phyloP scores from a whole-genome alignment of 2,797 vertebrate genomes.

The Parambassis ranga region DNA sequence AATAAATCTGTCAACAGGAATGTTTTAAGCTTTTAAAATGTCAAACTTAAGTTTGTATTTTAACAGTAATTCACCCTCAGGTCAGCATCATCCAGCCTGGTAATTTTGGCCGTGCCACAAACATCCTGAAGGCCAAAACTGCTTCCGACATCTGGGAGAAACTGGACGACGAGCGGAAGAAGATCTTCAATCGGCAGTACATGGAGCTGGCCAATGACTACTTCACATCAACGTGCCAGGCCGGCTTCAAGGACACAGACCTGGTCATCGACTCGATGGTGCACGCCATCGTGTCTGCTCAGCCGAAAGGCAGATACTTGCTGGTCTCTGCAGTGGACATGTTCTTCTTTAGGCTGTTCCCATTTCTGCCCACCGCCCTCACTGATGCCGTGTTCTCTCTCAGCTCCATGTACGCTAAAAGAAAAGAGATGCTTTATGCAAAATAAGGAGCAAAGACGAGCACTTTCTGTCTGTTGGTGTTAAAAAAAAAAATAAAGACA shows the following conservation, averaged over 20 bases:
- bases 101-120: constrained; percentile 72
- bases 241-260: constrained; percentile 38
- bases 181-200: constrained; percentile 56
- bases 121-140: constrained; percentile 60
- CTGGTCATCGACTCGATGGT: constrained; percentile 63
- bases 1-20: background rate
- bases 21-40: background rate
- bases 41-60: background rate
- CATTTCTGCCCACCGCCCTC: constrained; percentile 51
- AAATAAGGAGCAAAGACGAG: background rate
- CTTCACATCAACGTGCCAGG: constrained; percentile 27
- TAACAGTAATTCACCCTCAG: constrained; percentile 16
- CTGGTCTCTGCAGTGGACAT: constrained; percentile 45
- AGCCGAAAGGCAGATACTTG: constrained; percentile 61
- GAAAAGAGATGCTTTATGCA: constrained; percentile 56
- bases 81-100: constrained; percentile 74
- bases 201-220: constrained; percentile 60
- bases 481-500: too few relatives aligned
- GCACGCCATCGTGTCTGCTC: constrained; percentile 55
- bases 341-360: constrained; percentile 58
- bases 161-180: constrained; percentile 42
- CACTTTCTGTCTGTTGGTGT: background rate
- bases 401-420: constrained; percentile 57
- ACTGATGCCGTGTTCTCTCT: constrained; percentile 57
- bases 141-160: constrained; percentile 60